Evolutionary conservation across 2,113 vertebrate genomes (phyloP).

Genomic region (Parotia lawesii): DNA sequence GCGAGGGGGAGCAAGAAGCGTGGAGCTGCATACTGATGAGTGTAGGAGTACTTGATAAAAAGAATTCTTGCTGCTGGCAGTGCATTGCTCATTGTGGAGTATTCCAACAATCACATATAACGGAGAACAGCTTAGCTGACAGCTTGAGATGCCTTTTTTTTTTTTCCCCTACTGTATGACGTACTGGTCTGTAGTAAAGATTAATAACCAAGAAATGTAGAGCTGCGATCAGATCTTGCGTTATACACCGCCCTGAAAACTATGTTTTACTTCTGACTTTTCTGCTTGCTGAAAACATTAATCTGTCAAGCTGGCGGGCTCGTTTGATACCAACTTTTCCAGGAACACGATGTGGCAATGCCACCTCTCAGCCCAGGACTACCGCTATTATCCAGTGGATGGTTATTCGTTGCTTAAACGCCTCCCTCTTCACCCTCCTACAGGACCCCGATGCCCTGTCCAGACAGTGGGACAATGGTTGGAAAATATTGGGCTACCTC

Average conservation of each 20-base stretch:
- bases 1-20: slow-evolving; percentile 80
- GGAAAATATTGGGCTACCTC: slow-evolving; percentile 97
- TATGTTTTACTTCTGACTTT: slow-evolving; percentile 78
- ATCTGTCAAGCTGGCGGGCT: slow-evolving; percentile 94
- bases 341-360: slow-evolving; percentile 99
- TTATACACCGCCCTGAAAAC: slow-evolving; percentile 73
- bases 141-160: slow-evolving; percentile 72
- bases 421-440: slow-evolving; percentile 96
- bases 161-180: slow-evolving; percentile 62
- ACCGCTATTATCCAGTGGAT: slow-evolving; percentile 97
- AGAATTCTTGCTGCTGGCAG: slow-evolving; percentile 89
- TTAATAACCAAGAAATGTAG: slow-evolving; percentile 80
- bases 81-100: slow-evolving; percentile 85
- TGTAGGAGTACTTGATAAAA: slow-evolving; percentile 98
- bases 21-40: slow-evolving; percentile 98
- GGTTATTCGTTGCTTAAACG: slow-evolving; percentile 97
- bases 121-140: slow-evolving; percentile 79
- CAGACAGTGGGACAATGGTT: slow-evolving; percentile 98
- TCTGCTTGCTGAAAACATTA: slow-evolving; percentile 74
- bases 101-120: slow-evolving; percentile 80
- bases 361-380: slow-evolving; percentile 98
- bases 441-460: slow-evolving; percentile 95
- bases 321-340: slow-evolving; percentile 96
- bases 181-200: slow-evolving; percentile 78
- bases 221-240: slow-evolving; percentile 73